Conservation (phyloP, 2,113 vertebrate species). For the Proteles cristata region DNA sequence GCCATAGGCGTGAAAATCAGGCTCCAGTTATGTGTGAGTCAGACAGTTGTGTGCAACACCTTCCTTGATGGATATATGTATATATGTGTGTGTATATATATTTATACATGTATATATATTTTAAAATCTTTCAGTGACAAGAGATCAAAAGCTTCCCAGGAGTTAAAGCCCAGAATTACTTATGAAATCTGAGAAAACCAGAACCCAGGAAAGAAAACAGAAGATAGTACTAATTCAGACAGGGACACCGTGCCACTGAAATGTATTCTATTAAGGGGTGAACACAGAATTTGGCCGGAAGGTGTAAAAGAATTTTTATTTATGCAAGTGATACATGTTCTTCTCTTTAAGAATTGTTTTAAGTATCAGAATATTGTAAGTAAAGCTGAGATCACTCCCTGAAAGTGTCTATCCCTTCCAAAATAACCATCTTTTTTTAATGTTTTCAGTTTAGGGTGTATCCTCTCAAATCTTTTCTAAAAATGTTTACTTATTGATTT, state of each 20-base stretch:
- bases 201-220: neutral
- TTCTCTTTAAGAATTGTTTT: neutral
- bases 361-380: neutral
- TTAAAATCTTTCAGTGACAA: neutral
- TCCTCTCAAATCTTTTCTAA: neutral
- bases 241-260: rapidly evolving
- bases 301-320: neutral
- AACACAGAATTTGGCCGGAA: neutral
- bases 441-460: neutral
- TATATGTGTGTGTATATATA: neutral
- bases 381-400: neutral
- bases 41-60: neutral
- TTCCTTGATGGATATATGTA: neutral
- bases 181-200: neutral
- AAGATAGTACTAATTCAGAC: neutral
- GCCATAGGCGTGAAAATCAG: neutral
- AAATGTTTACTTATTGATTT: too few species aligned
- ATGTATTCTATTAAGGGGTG: neutral
- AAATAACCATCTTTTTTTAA: neutral
- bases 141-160: neutral
- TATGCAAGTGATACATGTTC: neutral
- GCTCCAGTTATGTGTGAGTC: neutral
- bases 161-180: neutral
- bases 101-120: neutral
- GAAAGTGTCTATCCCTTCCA: neutral